Evolutionary conservation across 2,888 invertebrate genomes (phyloP).

Genomic region (Hetaerina titia): DNA sequence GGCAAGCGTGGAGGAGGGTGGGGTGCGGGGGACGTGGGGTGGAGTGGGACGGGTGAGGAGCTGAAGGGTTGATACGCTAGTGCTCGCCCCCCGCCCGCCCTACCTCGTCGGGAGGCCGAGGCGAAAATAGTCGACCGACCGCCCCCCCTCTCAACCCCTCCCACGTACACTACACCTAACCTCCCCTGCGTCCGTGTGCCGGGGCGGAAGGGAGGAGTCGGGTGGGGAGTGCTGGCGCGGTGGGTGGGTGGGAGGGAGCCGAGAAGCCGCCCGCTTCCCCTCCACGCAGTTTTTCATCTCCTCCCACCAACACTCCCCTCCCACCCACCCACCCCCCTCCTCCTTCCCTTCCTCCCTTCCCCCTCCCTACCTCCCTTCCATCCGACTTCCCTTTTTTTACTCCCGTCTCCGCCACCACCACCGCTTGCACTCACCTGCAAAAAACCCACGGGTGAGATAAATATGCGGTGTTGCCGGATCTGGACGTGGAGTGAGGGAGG

Average conservation of each 20-base stretch:
- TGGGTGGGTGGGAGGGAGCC: background rate
- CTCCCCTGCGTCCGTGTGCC: background rate
- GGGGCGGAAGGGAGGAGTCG: background rate
- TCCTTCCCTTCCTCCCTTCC: too few species aligned
- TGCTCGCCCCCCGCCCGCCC: background rate
- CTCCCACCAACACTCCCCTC: background rate
- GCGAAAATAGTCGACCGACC: slow-evolving; percentile 28
- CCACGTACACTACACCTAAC: background rate
- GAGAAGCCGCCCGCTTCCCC: background rate
- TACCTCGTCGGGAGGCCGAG: too few species aligned
- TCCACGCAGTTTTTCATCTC: background rate
- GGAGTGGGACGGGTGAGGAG: background rate
- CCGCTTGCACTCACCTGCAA: slow-evolving; percentile 65
- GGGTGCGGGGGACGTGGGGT: background rate
- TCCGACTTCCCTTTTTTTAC: background rate
- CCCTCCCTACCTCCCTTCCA: background rate
- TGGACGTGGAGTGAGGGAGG: background rate
- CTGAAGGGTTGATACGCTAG: background rate
- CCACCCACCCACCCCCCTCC: too few species aligned
- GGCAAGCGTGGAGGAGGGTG: background rate
- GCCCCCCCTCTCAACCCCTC: background rate
- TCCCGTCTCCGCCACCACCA: background rate
- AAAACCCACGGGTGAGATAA: slow-evolving; percentile 66
- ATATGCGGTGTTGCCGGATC: slow-evolving; percentile 59
- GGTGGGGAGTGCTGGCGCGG: background rate